Evolutionary conservation across 2,888 invertebrate genomes (phyloP), one percentile per base, ranked within the genome.

Genomic region (Leucozona laternaria): DNA sequence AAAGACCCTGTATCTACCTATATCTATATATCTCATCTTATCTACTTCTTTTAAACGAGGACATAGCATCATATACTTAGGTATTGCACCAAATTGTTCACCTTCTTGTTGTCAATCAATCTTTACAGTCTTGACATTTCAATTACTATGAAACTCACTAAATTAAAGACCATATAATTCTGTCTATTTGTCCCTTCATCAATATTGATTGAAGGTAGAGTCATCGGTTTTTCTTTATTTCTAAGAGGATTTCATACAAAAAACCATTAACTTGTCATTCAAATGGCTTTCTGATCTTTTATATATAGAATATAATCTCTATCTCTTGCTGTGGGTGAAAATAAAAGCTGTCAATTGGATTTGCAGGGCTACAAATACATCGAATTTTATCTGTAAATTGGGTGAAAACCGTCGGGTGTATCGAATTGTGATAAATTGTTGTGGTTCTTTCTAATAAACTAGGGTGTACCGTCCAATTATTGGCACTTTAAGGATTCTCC

Each of bases 251-350:
- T 60, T 22, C 13, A 20, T 15, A 60, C 22, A 60, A 37, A 31
- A 45, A 60, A 37, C 60, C 58, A 37, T 60, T 40, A 60, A 60
- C 37, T 60, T 60, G 60, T 60, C 60, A 60, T 60, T 60, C 60
- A 60, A 40, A 22, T 58, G 37, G 6, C 22, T 37, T 20, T 58
- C 22, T 25, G 7, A 53, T 53, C 25, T 25, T 53, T 22, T 53
- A 4, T 28, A 4, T 53, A 4, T 28, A 4, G 7, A 28, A 8
- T 4, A 8, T 4, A 8, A 5, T 28, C n/a, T 53, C 50, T 50
- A 50, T 13, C 48, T 22, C 22, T 50, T 50, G n/a, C n/a, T n/a
- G 48, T 50, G 48, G 13, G 22, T 50, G 22, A 20, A 20, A 22
- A 50, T 11, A 50, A 50, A 50, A 22, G 20, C 22, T 20, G 20